Percentiles rank a stretch among this genome's conserved stretches.
These are phyloP conservation scores for Drosophila nigrodunni DNA, from an alignment of 1,140 invertebrate genomes.

Conservation along the genomic window DNA sequence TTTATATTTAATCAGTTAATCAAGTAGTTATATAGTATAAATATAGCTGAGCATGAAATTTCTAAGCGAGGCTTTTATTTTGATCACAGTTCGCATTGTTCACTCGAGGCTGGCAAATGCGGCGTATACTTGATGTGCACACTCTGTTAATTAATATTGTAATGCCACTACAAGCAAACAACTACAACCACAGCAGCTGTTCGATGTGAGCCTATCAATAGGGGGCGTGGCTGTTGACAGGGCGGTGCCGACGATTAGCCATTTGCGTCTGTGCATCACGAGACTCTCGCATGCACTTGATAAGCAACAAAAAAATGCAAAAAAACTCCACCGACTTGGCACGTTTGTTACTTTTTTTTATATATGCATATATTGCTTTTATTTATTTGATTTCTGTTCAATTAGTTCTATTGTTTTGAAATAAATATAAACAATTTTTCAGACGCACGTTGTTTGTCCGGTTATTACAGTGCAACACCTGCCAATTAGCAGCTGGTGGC, in stretches of 20 bases:
- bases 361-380: not conserved
- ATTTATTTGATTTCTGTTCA: slow-evolving; percentile 3
- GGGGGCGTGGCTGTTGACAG: not conserved
- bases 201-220: slow-evolving; percentile 36
- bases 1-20: not conserved
- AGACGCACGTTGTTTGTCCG: not conserved
- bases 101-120: not conserved
- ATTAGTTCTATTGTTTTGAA: slow-evolving; percentile 33
- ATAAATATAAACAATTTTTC: slow-evolving; percentile 23
- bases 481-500: slow-evolving; percentile 33
- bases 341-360: slow-evolving; percentile 28
- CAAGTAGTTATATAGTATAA: not conserved
- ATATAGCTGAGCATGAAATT: too few relatives aligned
- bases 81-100: slow-evolving; percentile 7
- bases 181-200: slow-evolving; percentile 9
- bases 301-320: slow-evolving; percentile 8
- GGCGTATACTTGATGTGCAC: slow-evolving; percentile 52
- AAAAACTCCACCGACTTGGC: not conserved
- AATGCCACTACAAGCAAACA: not conserved
- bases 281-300: slow-evolving; percentile 42
- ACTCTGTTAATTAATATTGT: slow-evolving; percentile 24
- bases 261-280: slow-evolving; percentile 26
- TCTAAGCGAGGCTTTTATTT: too few relatives aligned
- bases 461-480: slow-evolving; percentile 16
- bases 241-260: not conserved